These are phyloP conservation scores for Ptychobarbus kaznakovi DNA, from an alignment of 2,797 vertebrate genomes.

Conservation along the genomic window DNA sequence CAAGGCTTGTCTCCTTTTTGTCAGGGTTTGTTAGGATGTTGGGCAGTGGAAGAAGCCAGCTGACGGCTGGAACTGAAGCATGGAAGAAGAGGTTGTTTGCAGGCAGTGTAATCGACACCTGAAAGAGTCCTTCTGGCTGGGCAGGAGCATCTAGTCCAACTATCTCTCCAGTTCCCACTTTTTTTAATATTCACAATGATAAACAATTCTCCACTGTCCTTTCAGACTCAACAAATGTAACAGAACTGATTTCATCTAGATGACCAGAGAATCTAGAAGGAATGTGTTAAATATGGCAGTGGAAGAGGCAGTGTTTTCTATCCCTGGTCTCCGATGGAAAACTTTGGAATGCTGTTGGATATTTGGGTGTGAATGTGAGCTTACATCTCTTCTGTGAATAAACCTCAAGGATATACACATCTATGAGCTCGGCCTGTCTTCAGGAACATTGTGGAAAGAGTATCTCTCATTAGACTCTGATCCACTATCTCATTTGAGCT, in stretches of 20 bases:
- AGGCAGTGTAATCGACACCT: conserved; percentile 72
- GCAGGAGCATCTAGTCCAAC: conserved; percentile 65
- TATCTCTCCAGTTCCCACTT: conserved; percentile 57
- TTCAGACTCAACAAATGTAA: conserved; percentile 22
- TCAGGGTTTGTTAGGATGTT: conserved; percentile 78
- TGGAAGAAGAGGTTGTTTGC: conserved; percentile 72
- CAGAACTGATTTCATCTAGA: conserved; percentile 31
- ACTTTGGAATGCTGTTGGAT: conserved; percentile 47
- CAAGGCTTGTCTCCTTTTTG: conserved; percentile 86
- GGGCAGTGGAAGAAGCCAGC: conserved; percentile 36
- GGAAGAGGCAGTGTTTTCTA: conserved; percentile 50
- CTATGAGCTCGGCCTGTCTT: background rate
- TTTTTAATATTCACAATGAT: conserved; percentile 43
- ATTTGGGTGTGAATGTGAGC: conserved; percentile 15
- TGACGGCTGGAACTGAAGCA: conserved; percentile 70
- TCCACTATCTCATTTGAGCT: conserved; percentile 5
- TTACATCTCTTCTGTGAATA: conserved; percentile 18
- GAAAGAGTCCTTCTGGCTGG: conserved; percentile 44
- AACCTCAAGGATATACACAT: background rate
- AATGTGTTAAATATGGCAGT: conserved; percentile 48
- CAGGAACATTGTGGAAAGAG: conserved; percentile 30
- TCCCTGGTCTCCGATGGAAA: conserved; percentile 50
- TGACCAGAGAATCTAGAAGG: conserved; percentile 46
- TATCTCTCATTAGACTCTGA: conserved; percentile 20
- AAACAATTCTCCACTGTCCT: conserved; percentile 16